Conservation (phyloP, 2,888 invertebrate genomes). For the Pherbina coryleti region DNA sequence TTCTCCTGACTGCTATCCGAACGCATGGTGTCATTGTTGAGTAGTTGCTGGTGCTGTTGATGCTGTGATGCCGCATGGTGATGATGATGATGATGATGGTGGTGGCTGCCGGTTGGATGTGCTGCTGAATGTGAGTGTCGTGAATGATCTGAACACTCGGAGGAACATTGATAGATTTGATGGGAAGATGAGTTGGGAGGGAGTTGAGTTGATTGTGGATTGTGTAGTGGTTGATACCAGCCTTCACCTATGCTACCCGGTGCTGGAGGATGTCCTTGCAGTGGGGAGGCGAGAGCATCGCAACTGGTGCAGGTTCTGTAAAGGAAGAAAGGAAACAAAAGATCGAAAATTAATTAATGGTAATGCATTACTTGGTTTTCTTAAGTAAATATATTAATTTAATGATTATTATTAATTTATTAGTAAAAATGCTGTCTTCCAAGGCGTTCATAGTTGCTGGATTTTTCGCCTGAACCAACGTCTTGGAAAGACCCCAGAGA, state of each 20-base stretch:
- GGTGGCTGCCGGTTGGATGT: constrained; percentile 48
- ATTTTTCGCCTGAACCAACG: too few species aligned
- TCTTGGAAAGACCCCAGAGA: too few species aligned
- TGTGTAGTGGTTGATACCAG: constrained; percentile 68
- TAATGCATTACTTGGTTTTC: too few species aligned
- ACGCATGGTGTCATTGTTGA: constrained; percentile 57
- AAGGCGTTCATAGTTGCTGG: too few species aligned
- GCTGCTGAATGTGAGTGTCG: constrained; percentile 62
- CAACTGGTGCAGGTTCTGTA: constrained; percentile 67
- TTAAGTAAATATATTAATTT: too few species aligned
- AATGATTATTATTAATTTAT: too few species aligned
- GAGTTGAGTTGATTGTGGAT: constrained; percentile 43
- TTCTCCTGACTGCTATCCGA: constrained; percentile 65
- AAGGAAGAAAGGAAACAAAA: neutral
- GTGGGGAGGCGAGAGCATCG: constrained; percentile 67
- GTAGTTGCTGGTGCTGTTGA: constrained; percentile 44
- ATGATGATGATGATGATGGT: constrained; percentile 46
- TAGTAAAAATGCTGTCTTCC: too few species aligned
- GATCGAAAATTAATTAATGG: neutral
- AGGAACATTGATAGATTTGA: constrained; percentile 70
- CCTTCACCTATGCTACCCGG: constrained; percentile 53
- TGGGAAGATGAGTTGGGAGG: constrained; percentile 60
- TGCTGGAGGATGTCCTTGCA: constrained; percentile 63
- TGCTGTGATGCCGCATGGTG: constrained; percentile 39
- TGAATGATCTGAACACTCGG: constrained; percentile 70